Base-by-base conservation (phyloP, 2,888 invertebrate genomes). In the Hoplodrina blanda region DNA sequence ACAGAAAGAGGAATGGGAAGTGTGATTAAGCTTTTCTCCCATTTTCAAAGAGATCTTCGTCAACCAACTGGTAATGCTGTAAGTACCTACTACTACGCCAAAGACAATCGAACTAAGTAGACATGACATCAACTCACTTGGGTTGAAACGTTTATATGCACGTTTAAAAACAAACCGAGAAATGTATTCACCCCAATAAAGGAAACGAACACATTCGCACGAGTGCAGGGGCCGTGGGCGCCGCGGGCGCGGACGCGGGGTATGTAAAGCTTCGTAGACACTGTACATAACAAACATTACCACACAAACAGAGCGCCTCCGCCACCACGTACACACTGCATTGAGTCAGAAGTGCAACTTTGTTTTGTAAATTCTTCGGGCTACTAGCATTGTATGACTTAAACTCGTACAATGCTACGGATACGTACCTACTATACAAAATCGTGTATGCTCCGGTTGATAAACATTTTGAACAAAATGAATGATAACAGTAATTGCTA, bases 211-310 rank as follows among this genome's bases (percentile, higher is more conserved):
- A 84, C 83, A 85, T 84, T 82, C 71, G 73, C 71, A 65, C 52
- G 74, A 76, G 62, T 33, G 66, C 44, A 67, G 57, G 61, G 53
- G 15, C 5, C 5, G 4, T 11, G 19, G 41, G 66, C 50, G 17
- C 13, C 17, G 46, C 44, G 50, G n/a, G n/a, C n/a, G n/a, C n/a
- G n/a, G 63, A 20, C 54, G 73, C 25, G 68, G 77, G 72, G 82
- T 82, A 78, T 89, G 90, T 88, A 88, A 87, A 87, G 84, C 81
- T 83, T 83, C 81, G 84, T 83, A 88, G 84, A 88, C 80, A 78
- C 74, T 76, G 85, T 89, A 91, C 89, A 91, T 84, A 84, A 85
- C 85, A 92, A 91, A 92, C 90, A 91, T 88, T 86, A 89, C 88
- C 90, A 87, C 91, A 91, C 91, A 93, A 93, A 93, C 92, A 92